phyloP scores from a whole-genome alignment of 1,140 invertebrate genomes.

The Chironomus tepperi region DNA sequence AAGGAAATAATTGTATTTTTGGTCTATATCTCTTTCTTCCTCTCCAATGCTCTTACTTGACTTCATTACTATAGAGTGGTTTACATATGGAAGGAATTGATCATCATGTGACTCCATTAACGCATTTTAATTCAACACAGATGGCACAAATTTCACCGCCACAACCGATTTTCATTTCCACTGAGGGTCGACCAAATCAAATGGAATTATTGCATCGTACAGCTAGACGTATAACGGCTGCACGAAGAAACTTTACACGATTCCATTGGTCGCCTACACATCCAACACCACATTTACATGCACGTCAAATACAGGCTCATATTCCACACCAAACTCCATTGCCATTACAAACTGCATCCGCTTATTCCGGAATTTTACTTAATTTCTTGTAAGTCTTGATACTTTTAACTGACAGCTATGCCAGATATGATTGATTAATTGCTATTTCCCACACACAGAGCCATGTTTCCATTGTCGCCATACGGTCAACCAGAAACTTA shows the following conservation, averaged over 20 bases:
- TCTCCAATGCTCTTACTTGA: neutral
- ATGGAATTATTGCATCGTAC: conserved; percentile 42
- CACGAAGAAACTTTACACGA: conserved; percentile 42
- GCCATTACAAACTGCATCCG: conserved; percentile 45
- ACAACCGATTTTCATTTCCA: conserved; percentile 47
- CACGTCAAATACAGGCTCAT: conserved; percentile 36
- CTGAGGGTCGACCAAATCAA: conserved; percentile 40
- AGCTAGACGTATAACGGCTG: conserved; percentile 41
- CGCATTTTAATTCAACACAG: conserved; percentile 29
- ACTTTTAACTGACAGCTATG: conserved; percentile 9
- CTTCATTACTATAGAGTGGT: conserved; percentile 3
- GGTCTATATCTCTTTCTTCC: no score
- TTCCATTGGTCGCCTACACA: conserved; percentile 44
- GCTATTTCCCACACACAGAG: conserved; percentile 45
- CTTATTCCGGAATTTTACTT: conserved; percentile 60
- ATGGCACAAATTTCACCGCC: conserved; percentile 35
- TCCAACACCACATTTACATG: conserved; percentile 33
- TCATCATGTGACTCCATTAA: conserved; percentile 8
- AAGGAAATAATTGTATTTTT: neutral
- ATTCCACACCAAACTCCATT: conserved; percentile 42
- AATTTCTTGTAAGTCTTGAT: conserved; percentile 66
- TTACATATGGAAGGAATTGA: conserved; percentile 21
- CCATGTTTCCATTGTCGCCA: conserved; percentile 81
- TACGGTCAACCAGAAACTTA: conserved; percentile 62
- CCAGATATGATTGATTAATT: conserved; percentile 13